Evolutionary conservation across 2,888 invertebrate genomes (phyloP).

Genomic region (Creontiades dilutus): DNA sequence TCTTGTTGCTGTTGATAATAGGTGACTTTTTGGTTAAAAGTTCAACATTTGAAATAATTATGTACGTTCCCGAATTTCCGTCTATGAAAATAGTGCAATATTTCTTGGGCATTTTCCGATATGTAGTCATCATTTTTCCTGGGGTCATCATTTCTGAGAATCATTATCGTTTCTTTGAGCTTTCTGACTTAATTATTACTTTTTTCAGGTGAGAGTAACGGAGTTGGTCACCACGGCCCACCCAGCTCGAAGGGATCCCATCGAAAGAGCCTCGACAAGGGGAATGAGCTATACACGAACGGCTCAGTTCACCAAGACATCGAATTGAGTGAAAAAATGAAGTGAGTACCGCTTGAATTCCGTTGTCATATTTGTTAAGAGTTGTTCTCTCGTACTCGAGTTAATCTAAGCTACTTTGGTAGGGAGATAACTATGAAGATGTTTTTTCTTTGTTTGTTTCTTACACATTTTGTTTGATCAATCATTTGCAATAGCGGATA

Average conservation of each 20-base stretch:
- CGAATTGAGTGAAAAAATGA: slow-evolving; percentile 80
- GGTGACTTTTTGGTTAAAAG: too few species aligned
- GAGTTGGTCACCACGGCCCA: slow-evolving; percentile 73
- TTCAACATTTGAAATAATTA: too few species aligned
- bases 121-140: not conserved
- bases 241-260: slow-evolving; percentile 63
- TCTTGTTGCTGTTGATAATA: too few species aligned
- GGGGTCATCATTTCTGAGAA: not conserved
- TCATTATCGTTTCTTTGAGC: not conserved
- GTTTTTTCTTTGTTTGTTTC: too few species aligned
- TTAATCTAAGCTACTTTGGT: too few species aligned
- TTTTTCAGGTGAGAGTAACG: slow-evolving; percentile 73
- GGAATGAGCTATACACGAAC: slow-evolving; percentile 79
- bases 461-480: too few species aligned
- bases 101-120: not conserved
- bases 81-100: too few species aligned
- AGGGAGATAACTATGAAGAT: too few species aligned
- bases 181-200: not conserved
- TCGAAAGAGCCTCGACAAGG: slow-evolving; percentile 80
- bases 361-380: too few species aligned
- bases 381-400: too few species aligned
- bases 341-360: slow-evolving; percentile 77
- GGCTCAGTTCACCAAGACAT: slow-evolving; percentile 79
- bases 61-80: too few species aligned
- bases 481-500: too few species aligned